Percentiles rank a stretch among this genome's conserved stretches.
Conservation (phyloP, 2,113 vertebrate genomes). For the Brachirus orientalis region DNA sequence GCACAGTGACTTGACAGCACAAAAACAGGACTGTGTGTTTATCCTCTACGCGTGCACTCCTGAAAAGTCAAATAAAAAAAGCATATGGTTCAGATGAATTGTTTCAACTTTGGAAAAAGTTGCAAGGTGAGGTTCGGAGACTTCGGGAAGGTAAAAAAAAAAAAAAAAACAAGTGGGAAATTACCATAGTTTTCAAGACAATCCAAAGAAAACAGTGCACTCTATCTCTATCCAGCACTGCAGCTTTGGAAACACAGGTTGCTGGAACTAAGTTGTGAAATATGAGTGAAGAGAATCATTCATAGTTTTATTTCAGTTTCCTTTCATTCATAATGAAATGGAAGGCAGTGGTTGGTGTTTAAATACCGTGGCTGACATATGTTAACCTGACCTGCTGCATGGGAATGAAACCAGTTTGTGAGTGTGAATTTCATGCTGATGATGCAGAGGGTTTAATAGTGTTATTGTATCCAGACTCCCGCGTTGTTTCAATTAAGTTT, state of each 20-base stretch:
- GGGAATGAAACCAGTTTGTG: constrained; percentile 34
- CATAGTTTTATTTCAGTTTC: constrained; percentile 26
- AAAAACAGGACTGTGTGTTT: constrained; percentile 17
- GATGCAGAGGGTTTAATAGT: background rate
- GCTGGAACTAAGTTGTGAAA: constrained; percentile 22
- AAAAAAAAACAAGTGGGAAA: background rate
- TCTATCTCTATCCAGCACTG: background rate
- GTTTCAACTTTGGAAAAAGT: constrained; percentile 16
- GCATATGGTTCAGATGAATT: constrained; percentile 11
- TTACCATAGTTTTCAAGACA: constrained; percentile 2
- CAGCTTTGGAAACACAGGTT: constrained; percentile 23
- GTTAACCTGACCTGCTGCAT: constrained; percentile 10
- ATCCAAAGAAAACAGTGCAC: constrained; percentile 11
- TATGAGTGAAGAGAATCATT: constrained; percentile 26
- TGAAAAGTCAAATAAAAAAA: constrained; percentile 52
- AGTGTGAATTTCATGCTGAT: constrained; percentile 13
- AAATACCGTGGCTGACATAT: constrained; percentile 31
- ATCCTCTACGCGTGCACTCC: constrained; percentile 12
- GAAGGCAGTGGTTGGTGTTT: constrained; percentile 22
- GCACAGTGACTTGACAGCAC: constrained; percentile 23
- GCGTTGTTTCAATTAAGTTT: no score
- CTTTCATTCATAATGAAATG: constrained; percentile 47
- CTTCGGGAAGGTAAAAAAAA: background rate
- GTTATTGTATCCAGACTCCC: no score
- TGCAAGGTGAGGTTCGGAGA: background rate